Evolutionary conservation across 2,888 invertebrate species (phyloP).

Genomic region (Stramonita haemastoma): DNA sequence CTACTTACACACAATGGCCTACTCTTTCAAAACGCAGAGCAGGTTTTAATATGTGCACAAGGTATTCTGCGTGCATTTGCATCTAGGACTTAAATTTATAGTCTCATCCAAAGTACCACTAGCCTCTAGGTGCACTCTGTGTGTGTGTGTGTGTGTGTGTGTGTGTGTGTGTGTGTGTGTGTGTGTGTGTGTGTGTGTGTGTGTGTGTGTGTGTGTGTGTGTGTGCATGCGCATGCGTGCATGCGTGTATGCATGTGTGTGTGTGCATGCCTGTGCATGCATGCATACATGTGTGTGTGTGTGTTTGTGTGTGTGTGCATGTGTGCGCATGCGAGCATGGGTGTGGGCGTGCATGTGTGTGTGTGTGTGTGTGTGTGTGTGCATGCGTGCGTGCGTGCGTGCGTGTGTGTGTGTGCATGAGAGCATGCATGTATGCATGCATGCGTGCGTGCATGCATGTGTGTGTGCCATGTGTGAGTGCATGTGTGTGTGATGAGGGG

Average conservation of each 20-base stretch:
- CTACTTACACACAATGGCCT: too few species aligned
- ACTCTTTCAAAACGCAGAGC: too few species aligned
- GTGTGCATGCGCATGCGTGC: background rate
- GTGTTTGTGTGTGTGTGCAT: background rate
- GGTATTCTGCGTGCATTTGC: too few species aligned
- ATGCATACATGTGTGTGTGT: background rate
- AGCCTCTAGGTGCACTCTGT: too few species aligned
- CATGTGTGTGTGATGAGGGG: background rate
- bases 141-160: background rate
- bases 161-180: background rate
- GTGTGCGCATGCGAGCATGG: background rate
- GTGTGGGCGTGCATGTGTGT: too few species aligned
- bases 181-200: slow-evolving; percentile 21
- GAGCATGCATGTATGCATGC: background rate
- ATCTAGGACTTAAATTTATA: too few species aligned
- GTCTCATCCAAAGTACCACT: too few species aligned
- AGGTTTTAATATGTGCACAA: too few species aligned
- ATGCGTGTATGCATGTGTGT: background rate
- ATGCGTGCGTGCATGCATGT: background rate
- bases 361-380: slow-evolving; percentile 23
- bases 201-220: background rate
- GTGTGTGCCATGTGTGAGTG: background rate
- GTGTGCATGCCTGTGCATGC: background rate
- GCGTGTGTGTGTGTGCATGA: background rate
- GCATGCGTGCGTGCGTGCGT: background rate